Conservation (phyloP, 2,888 invertebrate genomes). For the Hirtodrosophila duncani region DNA sequence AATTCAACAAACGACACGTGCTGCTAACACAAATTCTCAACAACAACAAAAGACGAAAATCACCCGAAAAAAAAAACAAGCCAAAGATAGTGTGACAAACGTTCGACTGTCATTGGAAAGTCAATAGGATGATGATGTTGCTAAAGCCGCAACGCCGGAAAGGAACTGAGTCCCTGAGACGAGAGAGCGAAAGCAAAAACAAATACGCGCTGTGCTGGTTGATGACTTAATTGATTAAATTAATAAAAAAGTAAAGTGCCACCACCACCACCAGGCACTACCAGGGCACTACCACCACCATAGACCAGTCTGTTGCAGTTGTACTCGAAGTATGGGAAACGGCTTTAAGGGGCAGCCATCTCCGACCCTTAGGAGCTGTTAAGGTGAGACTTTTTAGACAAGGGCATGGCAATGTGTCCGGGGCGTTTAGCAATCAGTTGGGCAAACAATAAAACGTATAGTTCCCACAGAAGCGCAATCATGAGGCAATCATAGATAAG, state of each 20-base stretch:
- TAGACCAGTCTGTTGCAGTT: too few species aligned
- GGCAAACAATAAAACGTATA: conserved; percentile 53
- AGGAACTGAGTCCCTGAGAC: conserved; percentile 32
- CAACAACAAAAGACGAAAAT: conserved; percentile 29
- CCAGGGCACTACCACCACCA: too few species aligned
- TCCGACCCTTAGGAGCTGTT: conserved; percentile 33
- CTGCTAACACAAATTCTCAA: conserved; percentile 21
- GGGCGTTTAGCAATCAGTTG: conserved; percentile 50
- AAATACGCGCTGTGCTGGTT: conserved; percentile 53
- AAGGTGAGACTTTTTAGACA: conserved; percentile 27
- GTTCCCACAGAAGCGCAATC: conserved; percentile 32
- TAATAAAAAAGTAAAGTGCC: conserved; percentile 66
- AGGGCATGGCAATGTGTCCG: background rate
- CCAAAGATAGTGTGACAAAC: conserved; percentile 66
- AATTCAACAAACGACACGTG: conserved; percentile 55
- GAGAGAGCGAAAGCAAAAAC: conserved; percentile 42
- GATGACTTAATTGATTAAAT: conserved; percentile 76
- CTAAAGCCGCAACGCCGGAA: conserved; percentile 2
- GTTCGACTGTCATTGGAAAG: conserved; percentile 52
- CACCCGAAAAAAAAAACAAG: conserved; percentile 24
- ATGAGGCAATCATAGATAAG: conserved; percentile 34
- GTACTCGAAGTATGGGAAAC: conserved; percentile 11
- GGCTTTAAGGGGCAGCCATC: conserved; percentile 2
- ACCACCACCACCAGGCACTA: conserved; percentile 46
- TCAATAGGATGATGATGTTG: conserved; percentile 43